Evolutionary conservation across 53 echinoderm and acorn worm species (phyloP), one percentile per base, ranked within the genome.

Genomic region (Stichopus horrens): DNA sequence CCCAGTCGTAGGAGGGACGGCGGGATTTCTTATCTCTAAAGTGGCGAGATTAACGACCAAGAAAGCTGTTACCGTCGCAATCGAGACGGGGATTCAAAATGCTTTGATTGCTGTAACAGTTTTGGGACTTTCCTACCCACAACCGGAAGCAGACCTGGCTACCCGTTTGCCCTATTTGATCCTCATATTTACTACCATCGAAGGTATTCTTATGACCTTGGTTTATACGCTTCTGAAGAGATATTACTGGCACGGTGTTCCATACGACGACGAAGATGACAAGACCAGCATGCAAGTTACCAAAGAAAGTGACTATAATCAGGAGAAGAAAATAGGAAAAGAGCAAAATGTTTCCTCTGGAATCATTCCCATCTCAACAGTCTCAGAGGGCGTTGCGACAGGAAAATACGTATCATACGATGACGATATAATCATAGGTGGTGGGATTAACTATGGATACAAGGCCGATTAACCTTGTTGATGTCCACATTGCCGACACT

Each of bases 41-140:
- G 74, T 93, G 14, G 83, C 90, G 11, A 86, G 94, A 21, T 89
- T 94, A 18, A 55, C 82, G 8, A 82, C 82, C 8, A 56, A 78
- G 7, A 82, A 91, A 16, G 89, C 95, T 20, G 67, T 90, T 74
- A 95, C 96, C 5, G 95, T 96, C 63, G 93, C 94, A 55, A 76
- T 95, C 14, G 94, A 94, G 74, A 94, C 94, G 5, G 94, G 94
- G 4, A 89, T 90, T 13, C 94, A 94, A 71, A 94, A 94, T 56
- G 85, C 92, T 7, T 23, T 94, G 37, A 74, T 94, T 16, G 94
- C 92, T 0, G 83, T 89, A n/a, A 88, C 89, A 7, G 86, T 94
- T 16, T 86, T 90, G 4, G 76, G 88, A 52, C 80, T 92, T 19
- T 92, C 76, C 67, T 94, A 90, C 76, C 74, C 89, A 10, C 86